Evolutionary conservation across 2,113 vertebrate genomes (phyloP).

Genomic region (Poecile atricapillus): DNA sequence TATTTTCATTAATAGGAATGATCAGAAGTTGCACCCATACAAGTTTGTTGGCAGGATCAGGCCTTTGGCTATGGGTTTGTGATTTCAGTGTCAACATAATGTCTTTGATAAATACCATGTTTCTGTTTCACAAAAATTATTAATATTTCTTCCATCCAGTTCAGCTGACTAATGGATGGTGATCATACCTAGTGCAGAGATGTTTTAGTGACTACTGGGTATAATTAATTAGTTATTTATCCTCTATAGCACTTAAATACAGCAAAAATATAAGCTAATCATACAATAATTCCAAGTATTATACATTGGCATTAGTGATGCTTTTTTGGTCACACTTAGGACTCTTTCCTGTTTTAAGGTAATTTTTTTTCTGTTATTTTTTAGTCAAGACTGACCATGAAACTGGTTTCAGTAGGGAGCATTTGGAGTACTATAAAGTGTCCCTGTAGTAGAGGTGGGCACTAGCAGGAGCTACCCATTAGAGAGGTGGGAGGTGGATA

Average conservation of each 20-base stretch:
- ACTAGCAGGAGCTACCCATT: background rate
- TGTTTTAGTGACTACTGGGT: background rate
- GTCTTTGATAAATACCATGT: background rate
- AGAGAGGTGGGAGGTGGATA: background rate
- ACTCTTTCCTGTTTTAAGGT: background rate
- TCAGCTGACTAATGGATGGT: background rate
- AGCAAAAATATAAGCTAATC: background rate
- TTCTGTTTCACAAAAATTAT: background rate
- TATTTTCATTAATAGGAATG: background rate
- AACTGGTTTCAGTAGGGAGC: background rate
- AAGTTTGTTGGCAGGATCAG: background rate
- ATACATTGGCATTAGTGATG: rapidly evolving
- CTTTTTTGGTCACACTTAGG: background rate
- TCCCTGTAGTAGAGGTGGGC: background rate
- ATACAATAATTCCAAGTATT: background rate
- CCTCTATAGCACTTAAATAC: background rate
- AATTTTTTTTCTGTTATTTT: background rate
- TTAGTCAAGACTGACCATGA: background rate
- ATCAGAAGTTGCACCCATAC: background rate
- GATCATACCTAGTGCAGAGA: background rate
- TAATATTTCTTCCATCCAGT: background rate
- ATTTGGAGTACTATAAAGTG: background rate
- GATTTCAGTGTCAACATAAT: background rate
- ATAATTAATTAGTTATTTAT: background rate
- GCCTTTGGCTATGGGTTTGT: background rate